Evolutionary conservation across 2,888 invertebrate genomes (phyloP), one percentile per base, ranked within the genome.

Genomic region (Drosophila setosimentum): DNA sequence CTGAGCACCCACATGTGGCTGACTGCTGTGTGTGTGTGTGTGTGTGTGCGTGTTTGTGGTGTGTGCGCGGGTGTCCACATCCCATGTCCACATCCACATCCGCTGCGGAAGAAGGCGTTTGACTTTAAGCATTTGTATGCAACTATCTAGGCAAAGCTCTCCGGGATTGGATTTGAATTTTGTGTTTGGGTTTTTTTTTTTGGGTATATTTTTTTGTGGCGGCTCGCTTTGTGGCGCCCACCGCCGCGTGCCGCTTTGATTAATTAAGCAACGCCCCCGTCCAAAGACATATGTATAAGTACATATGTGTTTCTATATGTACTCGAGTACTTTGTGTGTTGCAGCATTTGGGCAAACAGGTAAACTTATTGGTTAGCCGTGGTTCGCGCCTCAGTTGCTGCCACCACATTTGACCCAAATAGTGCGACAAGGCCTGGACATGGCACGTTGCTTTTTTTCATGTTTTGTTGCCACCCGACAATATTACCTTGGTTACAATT

Each of bases 141-240:
- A 73, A 65, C 66, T 62, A 16, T 57, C 13, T 18, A 32, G 30
- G 32, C 42, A 16, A 59, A 71, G 72, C 80, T 82, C 73, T 68
- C 60, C 68, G 87, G 83, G 87, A 86, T 71, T 76, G 70, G 67
- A 42, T 30, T 57, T 30, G 16, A 55, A 27, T 27, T 40, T 27
- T 29, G 29, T 40, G 55, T 30, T 61, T 66, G 66, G 40, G 30
- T 32, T 30, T 24, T 27, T 48, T 49, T 27, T 30, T 30, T n/a
- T 3, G 24, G 60, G 59, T 33, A 16, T 21, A 2, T 37, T 8
- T 37, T 40, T n/a, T 40, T 10, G 42, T 61, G 83, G 80, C 86
- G 86, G 86, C 75, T 73, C 71, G 32, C 88, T 86, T 86, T 86
- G 89, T 88, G 87, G 87, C 88, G 86, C 88, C 88, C 84, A 85